Base-by-base conservation (phyloP, 2,797 vertebrate species). In the Falco berigora region DNA sequence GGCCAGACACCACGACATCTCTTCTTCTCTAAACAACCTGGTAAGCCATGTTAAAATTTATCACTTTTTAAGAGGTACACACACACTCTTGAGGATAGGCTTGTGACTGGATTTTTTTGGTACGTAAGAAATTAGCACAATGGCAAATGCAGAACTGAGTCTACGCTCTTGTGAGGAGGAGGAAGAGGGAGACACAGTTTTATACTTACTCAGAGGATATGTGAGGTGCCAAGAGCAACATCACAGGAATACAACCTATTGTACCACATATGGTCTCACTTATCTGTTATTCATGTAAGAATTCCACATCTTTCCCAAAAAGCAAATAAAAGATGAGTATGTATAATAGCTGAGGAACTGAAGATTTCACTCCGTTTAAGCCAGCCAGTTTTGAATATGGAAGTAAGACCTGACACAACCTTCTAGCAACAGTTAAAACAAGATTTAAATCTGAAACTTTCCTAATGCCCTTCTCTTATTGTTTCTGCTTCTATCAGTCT, bases 221-320 rank as follows among this genome's bases (percentile, higher is more conserved):
- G 55, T 85, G 84, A 85, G 42, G 49, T 96, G 91, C 95, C 96
- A 97, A 97, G 68, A 96, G 74, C 82, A 96, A 97, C 81, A 93
- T 82, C 86, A 93, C 42, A 96, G 75, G 84, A 94, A 89, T 83
- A 94, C 61, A 96, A 94, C 88, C 81, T 92, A 86, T 95, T 93
- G 92, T 63, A 91, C 66, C 68, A 94, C 94, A 95, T 97, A 93
- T 91, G 94, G 90, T 92, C 88, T 95, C 88, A 95, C 86, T 96
- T 95, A 95, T 82, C 88, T 90, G 67, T 81, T 93, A 88, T 72
- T 93, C 86, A 50, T 80, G 46, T 79, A 96, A 94, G 92, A 94
- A 95, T 90, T 95, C 68, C 67, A 77, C 56, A 68, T 96, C 59
- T 92, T 94, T 94, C n/a, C 50, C 74, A 71, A 88, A 87, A 49